A percentile compares a stretch with the other conserved stretches of the same genome.
phyloP scores from a whole-genome alignment of 2,888 invertebrate species.

The Caenorhabditis auriculariae region DNA sequence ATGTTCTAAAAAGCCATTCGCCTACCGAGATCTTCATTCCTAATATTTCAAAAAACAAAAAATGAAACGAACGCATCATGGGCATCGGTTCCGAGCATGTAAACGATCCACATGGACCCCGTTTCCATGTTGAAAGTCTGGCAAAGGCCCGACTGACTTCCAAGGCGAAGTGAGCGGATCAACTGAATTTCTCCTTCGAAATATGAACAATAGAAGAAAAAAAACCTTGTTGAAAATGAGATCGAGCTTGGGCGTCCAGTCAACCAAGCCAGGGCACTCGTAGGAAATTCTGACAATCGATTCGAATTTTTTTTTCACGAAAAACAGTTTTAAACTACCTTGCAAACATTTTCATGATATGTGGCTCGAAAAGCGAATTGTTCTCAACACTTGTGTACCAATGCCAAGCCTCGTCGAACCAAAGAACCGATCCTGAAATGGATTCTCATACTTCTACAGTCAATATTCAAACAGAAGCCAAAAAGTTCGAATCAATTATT shows the following conservation, averaged over 20 bases:
- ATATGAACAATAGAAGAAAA: too few relatives aligned
- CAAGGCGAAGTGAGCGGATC: constrained; percentile 43
- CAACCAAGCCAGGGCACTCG: constrained; percentile 70
- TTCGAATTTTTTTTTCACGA: constrained; percentile 3
- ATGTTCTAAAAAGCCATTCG: too few relatives aligned
- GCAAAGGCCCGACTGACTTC: constrained; percentile 69
- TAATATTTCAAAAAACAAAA: too few relatives aligned
- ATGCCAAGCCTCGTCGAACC: constrained; percentile 67
- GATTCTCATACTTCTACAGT: constrained; percentile 33
- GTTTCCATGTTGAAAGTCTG: constrained; percentile 39
- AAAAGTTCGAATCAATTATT: too few relatives aligned
- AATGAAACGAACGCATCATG: constrained; percentile 42
- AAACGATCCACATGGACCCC: constrained; percentile 41
- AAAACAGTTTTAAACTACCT: constrained; percentile 66
- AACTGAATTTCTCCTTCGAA: too few relatives aligned
- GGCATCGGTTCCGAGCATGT: constrained; percentile 48
- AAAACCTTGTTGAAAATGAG: constrained; percentile 68
- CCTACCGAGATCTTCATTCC: too few relatives aligned
- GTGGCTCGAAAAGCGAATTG: constrained; percentile 65
- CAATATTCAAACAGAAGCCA: too few relatives aligned
- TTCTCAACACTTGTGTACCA: constrained; percentile 65
- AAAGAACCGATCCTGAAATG: constrained; percentile 66
- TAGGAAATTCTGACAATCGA: constrained; percentile 31
- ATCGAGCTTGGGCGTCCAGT: constrained; percentile 86
- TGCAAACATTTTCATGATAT: constrained; percentile 74